phyloP scores from a whole-genome alignment of 2,797 vertebrate genomes.

The Anableps anableps region DNA sequence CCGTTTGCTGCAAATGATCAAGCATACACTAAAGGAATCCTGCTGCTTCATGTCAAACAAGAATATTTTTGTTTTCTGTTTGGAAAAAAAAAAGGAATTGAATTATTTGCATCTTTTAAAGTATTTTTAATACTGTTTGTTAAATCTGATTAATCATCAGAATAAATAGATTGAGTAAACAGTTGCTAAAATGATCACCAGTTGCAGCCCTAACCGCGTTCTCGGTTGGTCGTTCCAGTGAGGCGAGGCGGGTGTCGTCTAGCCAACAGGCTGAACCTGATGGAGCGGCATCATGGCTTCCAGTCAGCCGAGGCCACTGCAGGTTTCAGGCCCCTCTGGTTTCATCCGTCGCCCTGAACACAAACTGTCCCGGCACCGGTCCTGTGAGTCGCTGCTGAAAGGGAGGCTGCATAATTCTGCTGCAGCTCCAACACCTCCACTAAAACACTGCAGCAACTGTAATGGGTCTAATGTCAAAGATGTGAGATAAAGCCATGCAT shows the following conservation, averaged over 20 bases:
- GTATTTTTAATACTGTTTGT: too few species aligned
- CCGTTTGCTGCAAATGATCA: too few species aligned
- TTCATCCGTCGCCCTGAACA: slow-evolving; percentile 38
- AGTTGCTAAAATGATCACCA: too few species aligned
- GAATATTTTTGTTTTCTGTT: too few species aligned
- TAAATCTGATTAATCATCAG: too few species aligned
- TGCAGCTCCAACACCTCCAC: background rate
- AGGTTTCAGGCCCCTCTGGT: slow-evolving; percentile 31
- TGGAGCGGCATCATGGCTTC: slow-evolving; percentile 38
- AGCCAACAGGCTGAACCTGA: slow-evolving; percentile 57
- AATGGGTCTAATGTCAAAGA: background rate
- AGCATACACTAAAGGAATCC: too few species aligned
- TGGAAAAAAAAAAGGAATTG: too few species aligned
- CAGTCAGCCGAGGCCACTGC: slow-evolving; percentile 15
- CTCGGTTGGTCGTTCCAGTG: slow-evolving; percentile 13
- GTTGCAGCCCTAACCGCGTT: too few species aligned
- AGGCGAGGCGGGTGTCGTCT: slow-evolving; percentile 10
- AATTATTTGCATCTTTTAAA: too few species aligned
- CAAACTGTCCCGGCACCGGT: slow-evolving; percentile 17
- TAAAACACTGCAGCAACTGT: background rate
- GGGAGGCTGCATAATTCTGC: background rate
- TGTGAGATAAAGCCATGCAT: background rate
- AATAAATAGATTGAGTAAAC: too few species aligned
- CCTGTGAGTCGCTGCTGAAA: slow-evolving; percentile 24
- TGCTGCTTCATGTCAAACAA: too few species aligned